Percentiles rank a stretch among this genome's conserved stretches.
Conservation (phyloP, 2,113 vertebrate species). For the Cyanistes caeruleus region DNA sequence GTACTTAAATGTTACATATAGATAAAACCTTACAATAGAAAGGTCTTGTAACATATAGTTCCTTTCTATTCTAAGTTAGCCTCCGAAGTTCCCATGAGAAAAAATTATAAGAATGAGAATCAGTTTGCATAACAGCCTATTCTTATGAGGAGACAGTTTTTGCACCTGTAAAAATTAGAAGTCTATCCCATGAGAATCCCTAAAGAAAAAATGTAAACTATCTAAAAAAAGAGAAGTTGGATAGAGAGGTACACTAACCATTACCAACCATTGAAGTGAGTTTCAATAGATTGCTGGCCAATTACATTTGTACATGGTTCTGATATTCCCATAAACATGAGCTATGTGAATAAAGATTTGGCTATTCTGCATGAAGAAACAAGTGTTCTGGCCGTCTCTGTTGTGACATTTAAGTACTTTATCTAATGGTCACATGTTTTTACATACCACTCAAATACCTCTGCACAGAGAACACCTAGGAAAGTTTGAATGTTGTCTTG, state of each 20-base stretch:
- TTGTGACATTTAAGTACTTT: background rate
- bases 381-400: background rate
- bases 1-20: background rate
- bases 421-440: background rate
- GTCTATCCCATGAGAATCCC: background rate
- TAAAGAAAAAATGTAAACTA: background rate
- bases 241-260: background rate
- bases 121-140: background rate
- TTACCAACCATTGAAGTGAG: background rate
- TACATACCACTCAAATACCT: background rate
- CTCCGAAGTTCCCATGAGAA: background rate
- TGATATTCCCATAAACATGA: background rate
- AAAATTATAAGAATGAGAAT: background rate
- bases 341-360: background rate
- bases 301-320: background rate
- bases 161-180: background rate
- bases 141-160: background rate
- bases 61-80: background rate
- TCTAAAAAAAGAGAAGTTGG: background rate
- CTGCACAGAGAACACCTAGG: background rate
- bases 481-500: background rate
- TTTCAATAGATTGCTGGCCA: background rate
- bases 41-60: background rate
- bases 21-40: background rate
- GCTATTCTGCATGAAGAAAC: background rate